phyloP scores from a whole-genome alignment of 2,888 invertebrate genomes.

The Trachelus iudaicus region DNA sequence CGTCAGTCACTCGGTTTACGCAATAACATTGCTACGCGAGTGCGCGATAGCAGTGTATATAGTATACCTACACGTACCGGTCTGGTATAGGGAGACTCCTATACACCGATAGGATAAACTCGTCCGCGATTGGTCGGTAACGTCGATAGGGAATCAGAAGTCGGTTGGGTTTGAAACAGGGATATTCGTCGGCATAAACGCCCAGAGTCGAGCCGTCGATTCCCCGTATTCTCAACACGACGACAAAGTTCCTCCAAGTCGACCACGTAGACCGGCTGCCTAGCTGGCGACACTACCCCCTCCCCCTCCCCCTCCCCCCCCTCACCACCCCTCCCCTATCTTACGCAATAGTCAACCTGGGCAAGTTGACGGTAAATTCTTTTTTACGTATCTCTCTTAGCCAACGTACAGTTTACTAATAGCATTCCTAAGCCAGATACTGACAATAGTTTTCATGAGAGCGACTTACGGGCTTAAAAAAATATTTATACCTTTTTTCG shows the following conservation, averaged over 20 bases:
- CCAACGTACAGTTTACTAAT: conserved; percentile 1
- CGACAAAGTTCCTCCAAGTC: background rate
- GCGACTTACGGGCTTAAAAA: background rate
- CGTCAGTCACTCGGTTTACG: conserved; percentile 40
- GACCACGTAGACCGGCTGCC: background rate
- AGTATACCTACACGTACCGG: too few relatives aligned
- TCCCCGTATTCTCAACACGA: background rate
- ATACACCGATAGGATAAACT: background rate
- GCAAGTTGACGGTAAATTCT: conserved; percentile 18
- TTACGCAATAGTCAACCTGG: conserved; percentile 22
- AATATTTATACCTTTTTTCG: too few relatives aligned
- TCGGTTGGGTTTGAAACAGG: background rate
- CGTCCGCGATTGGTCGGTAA: background rate
- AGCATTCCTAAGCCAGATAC: background rate
- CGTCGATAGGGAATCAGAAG: background rate
- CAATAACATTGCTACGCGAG: conserved; percentile 20
- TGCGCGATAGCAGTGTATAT: background rate
- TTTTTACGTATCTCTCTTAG: conserved; percentile 19
- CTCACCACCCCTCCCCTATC: too few relatives aligned
- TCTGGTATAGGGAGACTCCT: too few relatives aligned
- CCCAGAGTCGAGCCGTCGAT: background rate
- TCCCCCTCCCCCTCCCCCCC: conserved; percentile 7
- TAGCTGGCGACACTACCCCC: background rate
- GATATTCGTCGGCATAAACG: background rate
- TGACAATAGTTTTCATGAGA: background rate